These are phyloP conservation scores for Leucoraja ocellata DNA, from an alignment of 2,797 vertebrate genomes.

Conservation along the genomic window DNA sequence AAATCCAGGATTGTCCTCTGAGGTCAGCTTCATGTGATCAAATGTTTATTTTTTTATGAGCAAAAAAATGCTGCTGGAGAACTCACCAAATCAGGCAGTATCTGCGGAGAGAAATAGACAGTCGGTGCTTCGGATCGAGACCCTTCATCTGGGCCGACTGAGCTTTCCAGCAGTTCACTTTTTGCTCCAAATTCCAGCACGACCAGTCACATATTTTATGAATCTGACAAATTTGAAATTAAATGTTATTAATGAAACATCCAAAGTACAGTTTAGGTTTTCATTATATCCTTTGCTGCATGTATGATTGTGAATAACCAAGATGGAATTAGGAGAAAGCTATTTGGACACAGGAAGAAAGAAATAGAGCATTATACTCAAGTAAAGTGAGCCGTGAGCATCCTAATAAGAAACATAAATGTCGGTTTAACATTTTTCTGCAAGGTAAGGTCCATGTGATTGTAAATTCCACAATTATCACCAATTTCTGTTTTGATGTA, in stretches of 20 bases:
- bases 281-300: background rate
- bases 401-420: background rate
- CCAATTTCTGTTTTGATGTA: background rate
- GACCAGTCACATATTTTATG: background rate
- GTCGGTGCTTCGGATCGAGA: too few species aligned
- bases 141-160: too few species aligned
- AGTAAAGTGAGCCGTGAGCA: background rate
- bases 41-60: background rate
- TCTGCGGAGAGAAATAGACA: too few species aligned
- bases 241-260: background rate
- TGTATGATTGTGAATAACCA: background rate
- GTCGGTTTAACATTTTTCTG: background rate
- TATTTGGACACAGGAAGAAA: background rate
- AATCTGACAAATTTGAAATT: constrained; percentile 1
- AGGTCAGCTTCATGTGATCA: background rate
- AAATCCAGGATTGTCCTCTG: background rate
- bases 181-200: too few species aligned
- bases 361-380: background rate
- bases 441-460: background rate
- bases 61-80: too few species aligned
- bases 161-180: too few species aligned
- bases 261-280: background rate
- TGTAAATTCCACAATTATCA: too few species aligned
- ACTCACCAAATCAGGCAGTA: too few species aligned
- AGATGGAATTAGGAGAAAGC: background rate